Conservation (phyloP, 2,797 vertebrate species). For the Leptoclinus maculatus region DNA sequence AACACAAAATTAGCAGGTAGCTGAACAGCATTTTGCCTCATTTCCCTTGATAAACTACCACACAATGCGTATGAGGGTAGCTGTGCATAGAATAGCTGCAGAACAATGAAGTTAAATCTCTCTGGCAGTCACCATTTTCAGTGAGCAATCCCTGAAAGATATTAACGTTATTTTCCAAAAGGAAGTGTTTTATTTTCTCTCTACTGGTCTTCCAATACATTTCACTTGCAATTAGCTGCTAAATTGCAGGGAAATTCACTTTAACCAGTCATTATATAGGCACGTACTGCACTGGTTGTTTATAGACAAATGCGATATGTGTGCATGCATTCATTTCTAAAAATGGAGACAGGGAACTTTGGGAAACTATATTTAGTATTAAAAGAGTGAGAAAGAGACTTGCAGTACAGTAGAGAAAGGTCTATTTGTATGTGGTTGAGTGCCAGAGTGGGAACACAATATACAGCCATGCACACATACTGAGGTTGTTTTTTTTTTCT, state of each 20-base stretch:
- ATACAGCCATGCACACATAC: slow-evolving; percentile 8
- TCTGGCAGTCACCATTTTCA: slow-evolving; percentile 1
- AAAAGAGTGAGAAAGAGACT: neutral
- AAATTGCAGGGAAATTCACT: neutral
- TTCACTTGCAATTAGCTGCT: neutral
- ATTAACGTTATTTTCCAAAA: neutral
- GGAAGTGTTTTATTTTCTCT: neutral
- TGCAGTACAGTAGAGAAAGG: neutral
- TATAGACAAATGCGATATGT: neutral
- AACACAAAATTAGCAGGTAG: neutral
- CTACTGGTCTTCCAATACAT: neutral
- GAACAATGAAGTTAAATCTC: neutral
- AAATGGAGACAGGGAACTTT: neutral
- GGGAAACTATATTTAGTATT: neutral
- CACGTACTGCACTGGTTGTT: neutral
- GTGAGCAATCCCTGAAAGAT: neutral
- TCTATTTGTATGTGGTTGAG: slow-evolving; percentile 4
- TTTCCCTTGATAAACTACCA: slow-evolving; percentile 17
- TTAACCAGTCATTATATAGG: neutral
- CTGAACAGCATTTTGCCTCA: neutral
- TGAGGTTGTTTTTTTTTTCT: neutral
- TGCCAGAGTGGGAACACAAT: neutral
- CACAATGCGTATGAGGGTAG: neutral
- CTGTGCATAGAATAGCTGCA: neutral
- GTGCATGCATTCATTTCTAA: neutral